phyloP scores from a whole-genome alignment of 2,888 invertebrate genomes.

The Hoplodrina blanda region DNA sequence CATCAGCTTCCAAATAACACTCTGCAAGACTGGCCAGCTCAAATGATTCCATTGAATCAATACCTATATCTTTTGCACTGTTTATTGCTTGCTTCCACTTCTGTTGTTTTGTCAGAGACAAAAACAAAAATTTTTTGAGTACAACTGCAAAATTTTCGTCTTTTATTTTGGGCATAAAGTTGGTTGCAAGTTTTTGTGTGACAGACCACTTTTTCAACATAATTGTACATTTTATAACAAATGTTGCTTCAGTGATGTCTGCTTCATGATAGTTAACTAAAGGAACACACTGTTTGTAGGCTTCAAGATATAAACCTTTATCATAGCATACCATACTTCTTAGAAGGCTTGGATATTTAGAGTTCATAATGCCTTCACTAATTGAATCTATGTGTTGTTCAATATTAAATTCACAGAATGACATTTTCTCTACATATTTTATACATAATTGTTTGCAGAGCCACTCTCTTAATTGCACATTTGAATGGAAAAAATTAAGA shows the following conservation, averaged over 20 bases:
- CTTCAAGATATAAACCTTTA: conserved; percentile 88
- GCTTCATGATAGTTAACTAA: conserved; percentile 83
- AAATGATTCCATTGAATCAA: conserved; percentile 67
- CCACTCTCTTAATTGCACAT: conserved; percentile 79
- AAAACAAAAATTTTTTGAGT: conserved; percentile 78
- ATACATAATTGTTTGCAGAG: conserved; percentile 81
- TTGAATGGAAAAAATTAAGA: conserved; percentile 74
- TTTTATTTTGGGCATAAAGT: conserved; percentile 82
- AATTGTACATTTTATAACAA: conserved; percentile 82
- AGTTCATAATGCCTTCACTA: conserved; percentile 90
- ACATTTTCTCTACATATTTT: conserved; percentile 76
- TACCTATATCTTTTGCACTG: conserved; percentile 76
- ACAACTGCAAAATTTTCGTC: conserved; percentile 71
- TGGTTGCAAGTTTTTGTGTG: conserved; percentile 82
- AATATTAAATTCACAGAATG: conserved; percentile 81
- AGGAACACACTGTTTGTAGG: conserved; percentile 87
- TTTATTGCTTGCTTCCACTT: conserved; percentile 89
- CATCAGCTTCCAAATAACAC: conserved; percentile 80
- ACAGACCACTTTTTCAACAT: conserved; percentile 84
- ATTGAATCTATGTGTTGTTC: conserved; percentile 88
- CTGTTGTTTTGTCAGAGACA: conserved; percentile 81
- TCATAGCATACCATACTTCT: conserved; percentile 90
- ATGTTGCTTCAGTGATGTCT: conserved; percentile 79
- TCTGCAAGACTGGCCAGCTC: conserved; percentile 80
- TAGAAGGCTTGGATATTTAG: conserved; percentile 91